These are phyloP conservation scores for Nephila pilipes DNA, from an alignment of 1,140 invertebrate genomes.

Conservation along the genomic window DNA sequence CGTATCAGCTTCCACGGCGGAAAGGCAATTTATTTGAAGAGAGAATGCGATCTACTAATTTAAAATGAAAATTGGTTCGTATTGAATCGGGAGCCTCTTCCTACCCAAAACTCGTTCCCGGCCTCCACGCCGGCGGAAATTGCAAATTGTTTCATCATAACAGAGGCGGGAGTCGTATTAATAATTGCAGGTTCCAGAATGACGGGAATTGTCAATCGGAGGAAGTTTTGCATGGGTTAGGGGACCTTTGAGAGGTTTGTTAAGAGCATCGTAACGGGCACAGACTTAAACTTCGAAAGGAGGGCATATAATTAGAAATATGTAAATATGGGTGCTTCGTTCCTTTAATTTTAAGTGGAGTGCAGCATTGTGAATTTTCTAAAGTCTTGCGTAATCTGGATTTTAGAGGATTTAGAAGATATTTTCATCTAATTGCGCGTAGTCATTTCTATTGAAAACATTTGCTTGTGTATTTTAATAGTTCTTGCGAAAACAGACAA, in stretches of 20 bases:
- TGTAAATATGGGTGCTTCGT: not conserved
- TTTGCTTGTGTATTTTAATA: no score
- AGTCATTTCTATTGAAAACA: no score
- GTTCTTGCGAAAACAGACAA: no score
- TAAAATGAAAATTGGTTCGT: conserved; percentile 56
- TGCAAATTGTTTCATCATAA: conserved; percentile 41
- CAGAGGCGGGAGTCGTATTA: conserved; percentile 2
- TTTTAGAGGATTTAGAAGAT: not conserved
- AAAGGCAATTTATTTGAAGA: conserved; percentile 36
- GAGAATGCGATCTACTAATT: conserved; percentile 54
- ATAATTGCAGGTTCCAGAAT: conserved; percentile 21
- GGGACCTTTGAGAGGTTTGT: not conserved
- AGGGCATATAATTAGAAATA: conserved; percentile 8
- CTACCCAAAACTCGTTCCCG: not conserved
- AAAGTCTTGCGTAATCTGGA: not conserved
- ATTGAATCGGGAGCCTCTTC: conserved; percentile 5
- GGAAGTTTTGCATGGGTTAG: not conserved
- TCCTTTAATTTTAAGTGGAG: not conserved
- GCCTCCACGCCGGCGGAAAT: not conserved
- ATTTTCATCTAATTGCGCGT: not conserved
- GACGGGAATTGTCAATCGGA: conserved; percentile 24
- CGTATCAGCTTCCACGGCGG: not conserved
- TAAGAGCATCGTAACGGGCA: not conserved
- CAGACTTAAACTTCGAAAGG: not conserved
- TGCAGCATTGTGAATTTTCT: not conserved